Percentiles rank a stretch among this genome's conserved stretches.
phyloP scores from a whole-genome alignment of 1,140 invertebrate genomes.

The Zaprionus inermis region DNA sequence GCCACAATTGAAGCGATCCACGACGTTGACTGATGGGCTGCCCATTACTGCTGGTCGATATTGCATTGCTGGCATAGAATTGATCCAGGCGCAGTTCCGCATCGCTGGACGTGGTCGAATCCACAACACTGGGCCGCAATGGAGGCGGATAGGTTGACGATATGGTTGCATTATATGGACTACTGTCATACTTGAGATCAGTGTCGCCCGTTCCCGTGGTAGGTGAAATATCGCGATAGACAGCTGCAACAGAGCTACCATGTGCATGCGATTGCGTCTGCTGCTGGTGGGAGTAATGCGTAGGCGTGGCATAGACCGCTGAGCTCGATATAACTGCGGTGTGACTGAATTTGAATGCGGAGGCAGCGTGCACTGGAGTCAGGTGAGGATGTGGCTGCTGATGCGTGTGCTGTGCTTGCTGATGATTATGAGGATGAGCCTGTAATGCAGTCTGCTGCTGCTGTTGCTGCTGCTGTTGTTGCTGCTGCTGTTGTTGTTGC shows the following conservation, averaged over 20 bases:
- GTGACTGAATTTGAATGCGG: conserved; percentile 77
- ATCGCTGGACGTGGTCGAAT: conserved; percentile 78
- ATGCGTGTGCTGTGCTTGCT: conserved; percentile 53
- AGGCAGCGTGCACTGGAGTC: conserved; percentile 63
- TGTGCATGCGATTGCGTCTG: conserved; percentile 59
- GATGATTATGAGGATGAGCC: conserved; percentile 50
- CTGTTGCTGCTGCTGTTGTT: conserved; percentile 52
- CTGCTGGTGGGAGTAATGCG: conserved; percentile 65
- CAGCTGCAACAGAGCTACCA: conserved; percentile 21
- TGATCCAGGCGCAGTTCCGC: conserved; percentile 73
- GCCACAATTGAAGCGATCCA: conserved; percentile 96
- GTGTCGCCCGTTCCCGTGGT: conserved; percentile 44
- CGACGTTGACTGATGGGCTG: conserved; percentile 85
- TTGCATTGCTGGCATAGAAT: conserved; percentile 76
- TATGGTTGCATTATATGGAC: conserved; percentile 77
- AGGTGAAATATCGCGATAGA: conserved; percentile 67
- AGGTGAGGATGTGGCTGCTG: conserved; percentile 64
- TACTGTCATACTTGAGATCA: conserved; percentile 77
- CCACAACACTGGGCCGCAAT: conserved; percentile 69
- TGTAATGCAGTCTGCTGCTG: conserved; percentile 57
- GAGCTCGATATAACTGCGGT: conserved; percentile 73
- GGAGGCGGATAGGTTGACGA: conserved; percentile 71
- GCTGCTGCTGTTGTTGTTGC: conserved; percentile 42
- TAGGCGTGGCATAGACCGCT: conserved; percentile 63
- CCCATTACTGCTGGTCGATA: conserved; percentile 71